Evolutionary conservation across 2,797 vertebrate species (phyloP), one percentile per base, ranked within the genome.

Genomic region (Cyprinella venusta): DNA sequence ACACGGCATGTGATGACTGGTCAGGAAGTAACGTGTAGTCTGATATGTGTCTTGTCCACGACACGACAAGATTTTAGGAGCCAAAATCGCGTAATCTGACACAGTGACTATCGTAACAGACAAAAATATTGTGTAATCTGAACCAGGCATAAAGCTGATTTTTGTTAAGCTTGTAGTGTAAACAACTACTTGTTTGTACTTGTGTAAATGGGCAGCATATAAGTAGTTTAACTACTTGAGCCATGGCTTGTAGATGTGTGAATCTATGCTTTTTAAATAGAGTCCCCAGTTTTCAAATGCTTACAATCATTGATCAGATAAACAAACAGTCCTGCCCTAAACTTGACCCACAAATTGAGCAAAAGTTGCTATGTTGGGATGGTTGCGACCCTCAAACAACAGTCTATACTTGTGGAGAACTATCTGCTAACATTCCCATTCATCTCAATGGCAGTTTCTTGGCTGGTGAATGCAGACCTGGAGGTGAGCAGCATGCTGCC

Each of bases 391-490:
- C 45, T 72, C 24, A 21, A 72, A 50, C 16, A 18, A 50, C 6
- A 6, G 12, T n/a, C 71, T 56, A 36, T n/a, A 38, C 50, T 75
- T 33, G 9, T 72, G 33, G 45, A 52, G 18, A 72, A 52, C 24
- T 72, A 72, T 33, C 69, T 33, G 70, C 52, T 52, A 36, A 72
- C 26, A 4, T 54, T 72, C 6, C 48, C 18, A 56, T 38, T 38
- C 6, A 38, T 75, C 71, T 75, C 19, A 75, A 56, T 33, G 18
- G 16, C 70, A 72, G 45, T 72, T 72, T 72, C 45, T 52, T 72
- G 45, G 45, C 26, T 33, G 71, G 33, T 13, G 33, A 33, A 36
- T n/a, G 50, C 12, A 74, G 30, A 36, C 19, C 30, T 74, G 19
- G 5, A 75, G 2, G 19, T 75, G 30, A 54, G 18, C 48, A 72